Base-by-base conservation (phyloP, 2,113 vertebrate species). In the Elephantulus edwardii region DNA sequence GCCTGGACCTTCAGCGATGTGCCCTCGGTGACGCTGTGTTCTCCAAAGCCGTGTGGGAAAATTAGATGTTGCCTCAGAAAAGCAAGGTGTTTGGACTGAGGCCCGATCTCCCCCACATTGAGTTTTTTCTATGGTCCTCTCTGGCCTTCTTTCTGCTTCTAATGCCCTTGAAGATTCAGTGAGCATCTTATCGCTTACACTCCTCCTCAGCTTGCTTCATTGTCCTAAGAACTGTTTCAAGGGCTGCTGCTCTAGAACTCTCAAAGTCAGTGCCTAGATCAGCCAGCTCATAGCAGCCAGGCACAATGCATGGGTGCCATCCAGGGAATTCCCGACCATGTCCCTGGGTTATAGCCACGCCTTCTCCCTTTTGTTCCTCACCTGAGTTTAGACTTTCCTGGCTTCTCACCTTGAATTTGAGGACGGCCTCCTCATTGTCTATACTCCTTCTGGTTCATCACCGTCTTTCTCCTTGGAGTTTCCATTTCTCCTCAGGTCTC, bases 401-500 rank as follows among this genome's bases (percentile, higher is more conserved):
- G 28, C 40, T 22, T 64, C 78, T 85, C 52, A 44, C 60, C 52
- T 46, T 22, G 48, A 68, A 77, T 56, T 38, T 72, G 13, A 6
- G 0, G 0, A 11, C 5, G 24, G 8, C 42, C 28, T 38, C 56
- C n/a, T 38, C n/a, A 4, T 7, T 24, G 58, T 22, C 24, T 35
- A 8, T 7, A 6, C 13, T 2, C 38, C 62, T 56, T 80, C 46
- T 19, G 10, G 19, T 11, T 68, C n/a, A 66, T 30, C 33, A 3
- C 10, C 6, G 50, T 0, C n/a, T 4, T 0, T 42, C 54, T 30
- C 24, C 2, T 8, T 5, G 19, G 58, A 1, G 19, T 83, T 74
- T 50, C 50, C 6, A 4, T 0, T 30, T 68, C 72, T 81, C 54
- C 38, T 35, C 33, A 38, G 71, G 71, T 40, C 44, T n/a, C 22